Conservation (phyloP, 37 sponge, comb jelly and placozoan genomes). For the Corticium candelabrum region DNA sequence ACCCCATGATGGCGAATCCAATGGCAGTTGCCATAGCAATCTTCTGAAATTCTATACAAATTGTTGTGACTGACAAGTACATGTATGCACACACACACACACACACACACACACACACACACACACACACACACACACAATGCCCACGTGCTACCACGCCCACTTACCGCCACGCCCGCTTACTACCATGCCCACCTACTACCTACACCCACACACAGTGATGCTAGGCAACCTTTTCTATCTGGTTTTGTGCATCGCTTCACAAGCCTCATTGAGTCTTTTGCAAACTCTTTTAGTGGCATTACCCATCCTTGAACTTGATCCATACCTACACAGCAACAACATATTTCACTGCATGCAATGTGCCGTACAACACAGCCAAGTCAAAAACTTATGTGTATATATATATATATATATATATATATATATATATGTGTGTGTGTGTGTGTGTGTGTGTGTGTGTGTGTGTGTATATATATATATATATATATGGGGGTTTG, state of each 20-base stretch:
- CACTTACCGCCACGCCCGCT: background rate
- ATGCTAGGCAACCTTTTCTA: conserved; percentile 87
- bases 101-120: too few species aligned
- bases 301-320: conserved; percentile 50
- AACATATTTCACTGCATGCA: too few species aligned
- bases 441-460: background rate
- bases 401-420: conserved; percentile 14
- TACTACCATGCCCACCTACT: too few species aligned
- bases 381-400: too few species aligned
- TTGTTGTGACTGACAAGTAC: too few species aligned
- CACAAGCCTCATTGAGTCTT: conserved; percentile 87
- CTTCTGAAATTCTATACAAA: conserved; percentile 85
- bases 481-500: too few species aligned
- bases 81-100: background rate
- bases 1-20: conserved; percentile 98
- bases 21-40: conserved; percentile 93
- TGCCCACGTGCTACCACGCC: background rate
- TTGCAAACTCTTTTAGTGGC: conserved; percentile 80
- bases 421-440: conserved; percentile 15
- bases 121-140: too few species aligned
- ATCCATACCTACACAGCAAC: conserved; percentile 44
- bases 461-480: too few species aligned
- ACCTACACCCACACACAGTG: too few species aligned
- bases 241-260: conserved; percentile 97
- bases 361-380: too few species aligned